Evolutionary conservation across 2,113 vertebrate genomes (phyloP).

Genomic region (Andinoacara biseriatus): DNA sequence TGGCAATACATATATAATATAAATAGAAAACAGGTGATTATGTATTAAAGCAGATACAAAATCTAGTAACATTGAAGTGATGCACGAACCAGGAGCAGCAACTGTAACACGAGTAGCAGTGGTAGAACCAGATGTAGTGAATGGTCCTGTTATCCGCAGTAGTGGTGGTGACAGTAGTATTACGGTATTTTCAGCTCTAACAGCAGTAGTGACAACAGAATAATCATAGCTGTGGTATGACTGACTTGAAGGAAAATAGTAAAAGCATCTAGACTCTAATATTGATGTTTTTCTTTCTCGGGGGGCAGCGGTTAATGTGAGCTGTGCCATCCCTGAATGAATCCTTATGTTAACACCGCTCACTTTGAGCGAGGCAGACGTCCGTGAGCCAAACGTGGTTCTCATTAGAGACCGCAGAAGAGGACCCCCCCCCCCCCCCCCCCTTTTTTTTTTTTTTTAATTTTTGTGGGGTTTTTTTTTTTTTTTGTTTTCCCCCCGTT

Average conservation of each 20-base stretch:
- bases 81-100: neutral
- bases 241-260: neutral
- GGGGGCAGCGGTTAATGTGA: conserved; percentile 17
- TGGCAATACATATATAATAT: neutral
- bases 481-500: too few species aligned
- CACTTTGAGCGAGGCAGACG: neutral
- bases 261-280: neutral
- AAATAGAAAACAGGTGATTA: neutral
- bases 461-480: too few species aligned
- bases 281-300: neutral
- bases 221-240: neutral
- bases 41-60: too few species aligned
- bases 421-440: conserved; percentile 27
- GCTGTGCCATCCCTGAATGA: conserved; percentile 15
- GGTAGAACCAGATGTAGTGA: neutral
- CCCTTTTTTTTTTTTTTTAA: too few species aligned
- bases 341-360: conserved; percentile 21
- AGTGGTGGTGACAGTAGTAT: neutral
- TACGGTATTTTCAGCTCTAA: neutral
- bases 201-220: neutral
- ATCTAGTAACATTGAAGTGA: too few species aligned
- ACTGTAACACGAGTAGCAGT: neutral
- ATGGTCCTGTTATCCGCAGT: neutral
- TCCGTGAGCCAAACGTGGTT: conserved; percentile 43
- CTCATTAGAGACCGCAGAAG: conserved; percentile 58